A percentile compares a stretch with the other conserved stretches of the same genome.
Conservation (phyloP, 2,113 vertebrate species). For the Telmatochromis sp. region DNA sequence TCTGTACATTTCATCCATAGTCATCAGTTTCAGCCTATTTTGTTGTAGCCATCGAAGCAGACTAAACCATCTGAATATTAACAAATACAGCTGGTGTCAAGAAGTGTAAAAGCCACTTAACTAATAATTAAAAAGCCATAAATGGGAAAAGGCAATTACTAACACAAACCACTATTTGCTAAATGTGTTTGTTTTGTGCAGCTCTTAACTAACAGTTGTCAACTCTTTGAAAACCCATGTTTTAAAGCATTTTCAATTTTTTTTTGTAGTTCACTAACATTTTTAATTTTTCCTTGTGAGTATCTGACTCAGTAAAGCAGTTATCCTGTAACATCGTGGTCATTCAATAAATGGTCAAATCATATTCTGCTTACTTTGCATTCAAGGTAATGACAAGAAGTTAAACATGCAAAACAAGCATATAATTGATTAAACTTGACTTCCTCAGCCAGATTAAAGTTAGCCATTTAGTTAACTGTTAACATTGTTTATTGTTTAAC, state of each 20-base stretch:
- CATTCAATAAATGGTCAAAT: background rate
- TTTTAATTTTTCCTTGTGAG: background rate
- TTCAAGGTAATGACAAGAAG: background rate
- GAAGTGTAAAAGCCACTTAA: background rate
- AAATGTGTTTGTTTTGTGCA: background rate
- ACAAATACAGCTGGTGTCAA: background rate
- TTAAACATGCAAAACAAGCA: background rate
- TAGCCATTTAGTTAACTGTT: background rate
- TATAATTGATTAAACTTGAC: background rate
- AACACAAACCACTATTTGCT: background rate
- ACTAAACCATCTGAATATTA: background rate
- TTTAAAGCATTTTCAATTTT: background rate
- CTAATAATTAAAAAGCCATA: background rate
- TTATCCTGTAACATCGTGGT: background rate
- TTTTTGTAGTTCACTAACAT: background rate
- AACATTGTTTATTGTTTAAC: background rate
- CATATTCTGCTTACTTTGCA: background rate
- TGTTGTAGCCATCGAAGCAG: background rate
- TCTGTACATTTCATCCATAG: background rate
- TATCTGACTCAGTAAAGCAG: background rate
- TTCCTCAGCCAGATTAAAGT: background rate
- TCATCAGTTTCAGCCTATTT: background rate
- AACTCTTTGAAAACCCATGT: background rate
- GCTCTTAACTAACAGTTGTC: background rate
- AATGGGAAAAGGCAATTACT: background rate